These are phyloP conservation scores for Zaprionus davidi DNA, from an alignment of 1,140 invertebrate genomes.

Conservation along the genomic window DNA sequence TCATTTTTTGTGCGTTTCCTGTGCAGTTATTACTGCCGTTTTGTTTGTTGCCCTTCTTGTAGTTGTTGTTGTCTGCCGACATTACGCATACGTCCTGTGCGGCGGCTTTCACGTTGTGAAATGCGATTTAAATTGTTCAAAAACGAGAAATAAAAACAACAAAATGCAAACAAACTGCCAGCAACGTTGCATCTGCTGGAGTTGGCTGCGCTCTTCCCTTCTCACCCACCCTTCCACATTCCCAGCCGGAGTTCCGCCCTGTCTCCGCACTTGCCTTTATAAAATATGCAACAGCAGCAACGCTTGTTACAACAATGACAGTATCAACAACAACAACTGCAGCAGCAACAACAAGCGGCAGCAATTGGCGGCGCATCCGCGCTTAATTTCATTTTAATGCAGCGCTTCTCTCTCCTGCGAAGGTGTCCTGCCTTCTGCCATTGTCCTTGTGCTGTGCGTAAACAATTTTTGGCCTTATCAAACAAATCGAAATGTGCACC, in stretches of 20 bases:
- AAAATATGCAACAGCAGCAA: conserved; percentile 73
- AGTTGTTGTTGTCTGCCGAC: neutral
- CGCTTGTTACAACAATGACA: conserved; percentile 67
- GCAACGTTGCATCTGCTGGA: conserved; percentile 18
- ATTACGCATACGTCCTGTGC: conserved; percentile 9
- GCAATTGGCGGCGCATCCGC: conserved; percentile 60
- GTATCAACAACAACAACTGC: conserved; percentile 56
- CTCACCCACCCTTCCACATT: neutral
- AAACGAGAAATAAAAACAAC: conserved; percentile 16
- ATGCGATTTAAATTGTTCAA: conserved; percentile 58
- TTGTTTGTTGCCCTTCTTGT: conserved; percentile 1
- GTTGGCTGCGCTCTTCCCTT: neutral
- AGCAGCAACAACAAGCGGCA: conserved; percentile 33
- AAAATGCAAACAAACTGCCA: conserved; percentile 14
- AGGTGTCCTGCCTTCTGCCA: conserved; percentile 8
- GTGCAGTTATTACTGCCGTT: conserved; percentile 5
- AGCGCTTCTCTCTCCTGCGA: conserved; percentile 9
- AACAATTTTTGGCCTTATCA: conserved; percentile 66
- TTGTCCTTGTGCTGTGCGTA: conserved; percentile 58
- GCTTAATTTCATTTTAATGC: conserved; percentile 78
- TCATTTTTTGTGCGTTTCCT: conserved; percentile 3
- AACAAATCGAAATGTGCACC: conserved; percentile 51
- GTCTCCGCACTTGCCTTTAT: conserved; percentile 30
- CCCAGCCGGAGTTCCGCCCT: neutral
- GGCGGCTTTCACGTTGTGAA: conserved; percentile 31